Evolutionary conservation across 2,797 vertebrate species (phyloP).

Genomic region (Tapirus indicus): DNA sequence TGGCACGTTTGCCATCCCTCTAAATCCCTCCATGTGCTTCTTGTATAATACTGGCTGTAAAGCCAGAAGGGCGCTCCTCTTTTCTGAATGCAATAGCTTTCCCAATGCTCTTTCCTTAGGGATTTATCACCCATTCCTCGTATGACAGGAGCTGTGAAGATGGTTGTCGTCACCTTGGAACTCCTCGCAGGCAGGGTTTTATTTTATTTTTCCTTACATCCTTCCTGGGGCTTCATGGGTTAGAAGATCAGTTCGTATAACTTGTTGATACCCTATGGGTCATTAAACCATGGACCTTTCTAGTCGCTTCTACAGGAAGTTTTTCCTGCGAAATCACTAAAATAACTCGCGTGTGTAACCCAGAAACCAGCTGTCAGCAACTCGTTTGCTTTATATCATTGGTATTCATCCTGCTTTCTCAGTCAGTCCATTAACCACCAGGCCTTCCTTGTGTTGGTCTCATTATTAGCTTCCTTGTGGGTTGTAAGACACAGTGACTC

Average conservation of each 20-base stretch:
- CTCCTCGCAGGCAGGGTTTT: neutral
- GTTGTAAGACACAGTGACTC: neutral
- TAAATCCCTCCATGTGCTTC: constrained; percentile 61
- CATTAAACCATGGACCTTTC: neutral
- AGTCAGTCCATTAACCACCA: neutral
- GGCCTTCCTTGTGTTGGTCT: neutral
- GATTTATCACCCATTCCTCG: neutral
- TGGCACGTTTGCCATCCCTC: constrained; percentile 11
- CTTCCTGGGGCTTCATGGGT: neutral
- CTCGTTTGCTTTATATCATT: neutral
- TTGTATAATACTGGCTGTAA: neutral
- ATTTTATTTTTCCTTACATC: neutral
- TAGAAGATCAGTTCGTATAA: neutral
- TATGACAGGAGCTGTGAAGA: neutral
- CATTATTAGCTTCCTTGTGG: neutral
- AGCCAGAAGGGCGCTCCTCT: neutral
- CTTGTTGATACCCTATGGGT: neutral
- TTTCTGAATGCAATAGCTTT: neutral
- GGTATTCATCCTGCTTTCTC: neutral
- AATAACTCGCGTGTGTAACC: neutral
- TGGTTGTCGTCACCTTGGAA: neutral
- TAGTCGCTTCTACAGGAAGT: neutral
- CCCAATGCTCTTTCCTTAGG: neutral
- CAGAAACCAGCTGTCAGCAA: neutral
- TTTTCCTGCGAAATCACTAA: neutral